Conservation (phyloP, 2,888 invertebrate genomes). For the Gasteruption jaculator region DNA sequence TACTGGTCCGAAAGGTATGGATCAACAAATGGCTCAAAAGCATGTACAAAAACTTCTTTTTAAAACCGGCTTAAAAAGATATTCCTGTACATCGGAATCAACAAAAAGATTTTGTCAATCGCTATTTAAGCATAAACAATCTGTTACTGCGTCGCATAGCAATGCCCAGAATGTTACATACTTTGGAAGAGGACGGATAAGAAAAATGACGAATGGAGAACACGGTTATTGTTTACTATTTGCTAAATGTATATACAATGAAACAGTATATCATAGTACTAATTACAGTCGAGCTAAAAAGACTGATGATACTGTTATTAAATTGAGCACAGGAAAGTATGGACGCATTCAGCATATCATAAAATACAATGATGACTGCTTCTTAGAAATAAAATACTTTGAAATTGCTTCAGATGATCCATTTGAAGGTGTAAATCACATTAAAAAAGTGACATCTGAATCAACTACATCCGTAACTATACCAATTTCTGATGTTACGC, state of each 20-base stretch:
- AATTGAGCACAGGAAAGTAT: neutral
- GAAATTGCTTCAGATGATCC: too few relatives aligned
- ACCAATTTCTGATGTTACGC: too few relatives aligned
- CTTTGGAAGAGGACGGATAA: neutral
- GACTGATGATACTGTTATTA: constrained; percentile 7
- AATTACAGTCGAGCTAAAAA: constrained; percentile 8
- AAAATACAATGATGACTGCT: neutral
- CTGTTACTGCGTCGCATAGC: neutral
- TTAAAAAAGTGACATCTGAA: too few relatives aligned
- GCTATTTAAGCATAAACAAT: constrained; percentile 2
- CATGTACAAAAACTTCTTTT: constrained; percentile 7
- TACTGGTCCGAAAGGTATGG: constrained; percentile 16
- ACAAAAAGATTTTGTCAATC: neutral
- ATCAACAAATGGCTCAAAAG: constrained; percentile 16
- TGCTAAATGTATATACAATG: constrained; percentile 7
- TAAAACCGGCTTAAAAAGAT: neutral
- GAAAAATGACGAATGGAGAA: neutral
- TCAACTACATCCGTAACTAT: too few relatives aligned
- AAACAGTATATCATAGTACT: neutral
- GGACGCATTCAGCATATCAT: neutral
- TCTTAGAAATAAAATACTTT: too few relatives aligned
- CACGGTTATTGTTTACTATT: neutral
- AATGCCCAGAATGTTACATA: neutral
- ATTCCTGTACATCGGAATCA: neutral
- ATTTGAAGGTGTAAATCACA: too few relatives aligned